Conservation (phyloP, 2,797 vertebrate genomes). For the Orientallactaga sibirica region DNA sequence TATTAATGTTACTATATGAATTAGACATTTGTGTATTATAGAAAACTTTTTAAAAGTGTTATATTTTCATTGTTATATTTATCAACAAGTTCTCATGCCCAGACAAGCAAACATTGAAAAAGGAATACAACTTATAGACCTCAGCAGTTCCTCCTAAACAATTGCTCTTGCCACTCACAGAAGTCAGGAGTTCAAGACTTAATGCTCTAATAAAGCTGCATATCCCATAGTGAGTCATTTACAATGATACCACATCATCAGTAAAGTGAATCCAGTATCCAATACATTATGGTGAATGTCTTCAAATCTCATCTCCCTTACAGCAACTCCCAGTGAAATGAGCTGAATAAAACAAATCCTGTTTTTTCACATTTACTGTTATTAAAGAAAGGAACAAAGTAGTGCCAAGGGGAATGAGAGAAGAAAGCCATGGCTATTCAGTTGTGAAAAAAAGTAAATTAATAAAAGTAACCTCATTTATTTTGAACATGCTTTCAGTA, state of each 20-base stretch:
- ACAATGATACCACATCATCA: constrained; percentile 81
- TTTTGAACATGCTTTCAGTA: constrained; percentile 85
- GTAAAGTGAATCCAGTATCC: constrained; percentile 84
- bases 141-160: constrained; percentile 73
- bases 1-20: not conserved
- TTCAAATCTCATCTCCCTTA: constrained; percentile 86
- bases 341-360: constrained; percentile 88
- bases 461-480: constrained; percentile 89
- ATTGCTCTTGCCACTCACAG: constrained; percentile 71
- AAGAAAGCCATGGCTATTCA: constrained; percentile 87
- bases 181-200: constrained; percentile 79
- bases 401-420: constrained; percentile 86
- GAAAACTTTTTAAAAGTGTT: constrained; percentile 8
- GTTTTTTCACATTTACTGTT: constrained; percentile 88
- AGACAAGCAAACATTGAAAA: constrained; percentile 60
- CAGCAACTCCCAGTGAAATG: constrained; percentile 86
- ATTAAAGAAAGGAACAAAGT: constrained; percentile 89
- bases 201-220: constrained; percentile 80
- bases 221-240: constrained; percentile 79
- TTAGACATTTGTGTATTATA: not conserved
- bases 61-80: constrained; percentile 29
- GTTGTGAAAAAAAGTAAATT: constrained; percentile 90
- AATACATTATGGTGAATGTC: constrained; percentile 82
- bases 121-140: constrained; percentile 45
- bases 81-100: not conserved